Evolutionary conservation across 2,113 vertebrate genomes (phyloP).

Genomic region (Prunella himalayana): DNA sequence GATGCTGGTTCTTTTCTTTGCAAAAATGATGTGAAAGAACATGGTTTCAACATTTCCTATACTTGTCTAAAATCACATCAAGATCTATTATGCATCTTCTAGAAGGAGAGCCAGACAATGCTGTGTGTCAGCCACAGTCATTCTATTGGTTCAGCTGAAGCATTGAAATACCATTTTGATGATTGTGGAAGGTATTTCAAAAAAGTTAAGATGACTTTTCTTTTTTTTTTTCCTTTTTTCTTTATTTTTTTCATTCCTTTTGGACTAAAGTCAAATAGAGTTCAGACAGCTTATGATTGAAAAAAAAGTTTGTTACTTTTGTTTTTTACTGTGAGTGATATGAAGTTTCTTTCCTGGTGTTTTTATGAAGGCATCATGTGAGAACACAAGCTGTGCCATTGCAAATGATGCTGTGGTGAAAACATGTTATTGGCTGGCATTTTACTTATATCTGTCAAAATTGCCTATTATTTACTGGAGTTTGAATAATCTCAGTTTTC

Average conservation of each 20-base stretch:
- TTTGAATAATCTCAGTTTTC: background rate
- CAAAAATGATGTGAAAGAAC: background rate
- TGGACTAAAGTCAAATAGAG: background rate
- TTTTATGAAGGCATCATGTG: background rate
- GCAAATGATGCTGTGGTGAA: background rate
- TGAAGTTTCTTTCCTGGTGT: background rate
- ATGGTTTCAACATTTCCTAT: background rate
- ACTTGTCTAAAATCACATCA: background rate
- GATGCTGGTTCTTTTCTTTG: background rate
- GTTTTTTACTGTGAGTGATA: background rate
- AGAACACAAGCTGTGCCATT: background rate
- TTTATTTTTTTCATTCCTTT: background rate
- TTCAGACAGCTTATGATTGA: rapidly evolving
- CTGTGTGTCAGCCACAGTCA: background rate
- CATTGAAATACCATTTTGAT: background rate
- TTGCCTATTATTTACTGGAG: background rate
- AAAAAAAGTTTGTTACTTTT: background rate
- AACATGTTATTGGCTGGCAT: background rate
- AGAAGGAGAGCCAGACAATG: background rate
- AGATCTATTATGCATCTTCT: background rate
- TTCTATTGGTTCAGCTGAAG: background rate
- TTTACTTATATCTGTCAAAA: background rate
- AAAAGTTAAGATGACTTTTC: background rate
- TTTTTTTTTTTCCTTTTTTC: background rate
- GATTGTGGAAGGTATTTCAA: background rate